These are phyloP conservation scores for Poecilia picta DNA, from an alignment of 2,797 vertebrate genomes.

Conservation along the genomic window DNA sequence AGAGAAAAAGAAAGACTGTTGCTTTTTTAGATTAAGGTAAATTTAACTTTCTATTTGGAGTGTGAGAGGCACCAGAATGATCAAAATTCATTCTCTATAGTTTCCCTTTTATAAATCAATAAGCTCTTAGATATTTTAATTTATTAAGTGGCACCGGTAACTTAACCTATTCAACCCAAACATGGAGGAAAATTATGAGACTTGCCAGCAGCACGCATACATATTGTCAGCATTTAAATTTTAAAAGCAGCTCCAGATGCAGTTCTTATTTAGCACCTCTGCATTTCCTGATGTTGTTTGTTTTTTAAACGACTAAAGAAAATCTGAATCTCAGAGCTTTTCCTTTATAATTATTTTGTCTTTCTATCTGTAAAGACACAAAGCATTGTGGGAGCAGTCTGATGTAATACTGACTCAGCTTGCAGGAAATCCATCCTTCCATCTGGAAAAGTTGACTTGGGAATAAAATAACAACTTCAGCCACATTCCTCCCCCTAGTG, in stretches of 20 bases:
- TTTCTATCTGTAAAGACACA: constrained; percentile 35
- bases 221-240: background rate
- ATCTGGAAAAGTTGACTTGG: constrained; percentile 68
- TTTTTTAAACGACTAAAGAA: background rate
- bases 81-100: background rate
- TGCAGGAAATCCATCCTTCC: constrained; percentile 52
- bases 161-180: background rate
- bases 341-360: background rate
- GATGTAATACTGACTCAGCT: constrained; percentile 68
- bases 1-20: background rate
- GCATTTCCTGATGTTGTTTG: background rate
- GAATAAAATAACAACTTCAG: constrained; percentile 43
- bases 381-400: constrained; percentile 71
- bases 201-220: background rate
- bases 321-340: background rate
- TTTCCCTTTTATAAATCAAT: background rate
- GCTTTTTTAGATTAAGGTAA: background rate
- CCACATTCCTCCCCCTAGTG: constrained; percentile 65
- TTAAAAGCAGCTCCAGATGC: background rate
- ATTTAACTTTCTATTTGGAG: background rate
- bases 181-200: background rate
- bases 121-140: background rate
- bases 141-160: background rate
- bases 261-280: background rate
- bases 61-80: background rate